These are phyloP conservation scores for Drosophila santomea DNA, from an alignment of 1,140 invertebrate species.

Conservation along the genomic window DNA sequence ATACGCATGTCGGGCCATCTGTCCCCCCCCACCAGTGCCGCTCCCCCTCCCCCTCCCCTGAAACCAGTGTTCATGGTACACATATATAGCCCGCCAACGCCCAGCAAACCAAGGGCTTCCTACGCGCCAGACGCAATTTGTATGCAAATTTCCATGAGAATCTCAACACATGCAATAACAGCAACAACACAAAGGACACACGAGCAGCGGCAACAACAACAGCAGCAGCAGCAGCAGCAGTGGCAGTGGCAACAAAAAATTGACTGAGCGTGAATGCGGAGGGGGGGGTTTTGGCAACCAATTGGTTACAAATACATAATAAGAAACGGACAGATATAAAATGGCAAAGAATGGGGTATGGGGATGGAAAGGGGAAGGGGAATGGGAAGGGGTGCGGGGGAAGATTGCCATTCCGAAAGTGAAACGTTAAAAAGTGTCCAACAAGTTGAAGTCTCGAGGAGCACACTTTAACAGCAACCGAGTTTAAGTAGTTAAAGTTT, in stretches of 20 bases:
- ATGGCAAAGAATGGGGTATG: not conserved
- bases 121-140: conserved; percentile 82
- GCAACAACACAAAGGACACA: conserved; percentile 35
- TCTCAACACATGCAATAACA: conserved; percentile 78
- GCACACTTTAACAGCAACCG: not conserved
- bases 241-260: conserved; percentile 45
- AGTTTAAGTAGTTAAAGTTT: not conserved
- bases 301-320: conserved; percentile 54
- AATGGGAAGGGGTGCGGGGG: too few species aligned
- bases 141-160: conserved; percentile 83
- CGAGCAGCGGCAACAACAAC: conserved; percentile 11
- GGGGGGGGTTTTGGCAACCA: conserved; percentile 35
- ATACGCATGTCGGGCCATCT: conserved; percentile 43
- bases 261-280: conserved; percentile 36
- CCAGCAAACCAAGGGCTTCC: conserved; percentile 31
- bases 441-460: conserved; percentile 1
- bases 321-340: conserved; percentile 56
- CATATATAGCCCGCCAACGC: not conserved
- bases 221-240: conserved; percentile 14
- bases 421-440: conserved; percentile 26
- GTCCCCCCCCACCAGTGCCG: not conserved
- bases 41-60: too few species aligned
- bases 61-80: not conserved
- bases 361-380: too few species aligned
- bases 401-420: conserved; percentile 16